Evolutionary conservation across 1,140 invertebrate genomes (phyloP).

Genomic region (Cyclargus thomasi): DNA sequence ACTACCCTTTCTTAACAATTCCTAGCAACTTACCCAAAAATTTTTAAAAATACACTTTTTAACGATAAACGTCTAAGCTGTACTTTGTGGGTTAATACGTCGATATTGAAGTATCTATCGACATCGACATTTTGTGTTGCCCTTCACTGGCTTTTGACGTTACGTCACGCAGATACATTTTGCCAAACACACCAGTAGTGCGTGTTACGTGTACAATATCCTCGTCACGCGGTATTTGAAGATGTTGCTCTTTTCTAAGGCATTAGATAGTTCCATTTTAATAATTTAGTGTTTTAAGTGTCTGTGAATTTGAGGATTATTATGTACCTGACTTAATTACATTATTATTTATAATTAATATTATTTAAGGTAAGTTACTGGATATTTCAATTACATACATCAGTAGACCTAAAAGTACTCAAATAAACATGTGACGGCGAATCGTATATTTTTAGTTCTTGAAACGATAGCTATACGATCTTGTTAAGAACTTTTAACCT

Average conservation of each 20-base stretch:
- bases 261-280: neutral
- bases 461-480: neutral
- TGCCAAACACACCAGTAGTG: neutral
- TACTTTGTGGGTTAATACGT: too few species aligned
- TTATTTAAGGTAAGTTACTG: constrained; percentile 1
- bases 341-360: neutral
- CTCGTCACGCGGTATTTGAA: neutral
- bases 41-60: too few species aligned
- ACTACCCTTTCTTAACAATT: too few species aligned
- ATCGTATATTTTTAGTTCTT: neutral
- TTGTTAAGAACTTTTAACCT: neutral
- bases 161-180: neutral
- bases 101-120: neutral
- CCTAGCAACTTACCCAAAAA: too few species aligned
- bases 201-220: neutral
- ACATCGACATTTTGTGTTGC: neutral
- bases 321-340: neutral
- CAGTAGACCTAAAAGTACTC: too few species aligned
- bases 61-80: too few species aligned
- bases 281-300: neutral
- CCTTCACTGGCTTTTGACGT: neutral
- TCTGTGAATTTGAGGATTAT: neutral
- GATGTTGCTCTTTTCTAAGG: neutral
- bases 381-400: neutral
- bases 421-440: neutral